Base-by-base conservation (phyloP, 2,888 invertebrate genomes). In the Theretra japonica region DNA sequence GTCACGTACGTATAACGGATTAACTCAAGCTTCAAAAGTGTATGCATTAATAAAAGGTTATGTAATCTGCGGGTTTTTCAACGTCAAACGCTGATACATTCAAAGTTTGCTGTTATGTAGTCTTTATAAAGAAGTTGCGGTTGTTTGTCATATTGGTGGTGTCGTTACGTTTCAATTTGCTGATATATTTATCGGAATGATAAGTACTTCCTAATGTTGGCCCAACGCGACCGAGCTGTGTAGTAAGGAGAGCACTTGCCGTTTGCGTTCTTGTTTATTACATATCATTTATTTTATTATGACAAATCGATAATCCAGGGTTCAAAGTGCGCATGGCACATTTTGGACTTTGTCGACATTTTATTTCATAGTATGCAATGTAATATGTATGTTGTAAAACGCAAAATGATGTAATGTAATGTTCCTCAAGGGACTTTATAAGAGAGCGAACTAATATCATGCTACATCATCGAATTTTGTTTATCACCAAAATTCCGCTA, bases 1-100 rank as follows among this genome's bases (percentile, higher is more conserved):
- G 76, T 79, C 85, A 82, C 83, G 81, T 77, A 74, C 70, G 11
- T 58, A 68, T 78, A 80, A 75, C 75, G 74, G 75, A 79, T 74
- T 72, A 71, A 73, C 73, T 73, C 74, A 71, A 19, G 65, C 62
- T 21, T 62, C 11, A 41, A 62, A 41, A 57, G 68, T 70, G 70
- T 73, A 73, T 58, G 65, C 11, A 41, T 41, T 28, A 28, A 59
- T 59, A 62, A 65, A 65, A 17, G 23, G 23, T 65, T 65, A 65
- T 65, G 48, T 65, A 41, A 62, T 41, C 33, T 21, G 48, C 23
- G 65, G 65, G 28, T 11, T 65, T 65, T 65, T 65, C 23, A 41
- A 7, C 41, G 65, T 23, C 65, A 48, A 48, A 65, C 65, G 23
- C 17, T 41, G 41, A 65, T 65, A 23, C 65, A 23, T 48, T 65